phyloP scores from a whole-genome alignment of 2,797 vertebrate genomes.

The Spatula clypeata region DNA sequence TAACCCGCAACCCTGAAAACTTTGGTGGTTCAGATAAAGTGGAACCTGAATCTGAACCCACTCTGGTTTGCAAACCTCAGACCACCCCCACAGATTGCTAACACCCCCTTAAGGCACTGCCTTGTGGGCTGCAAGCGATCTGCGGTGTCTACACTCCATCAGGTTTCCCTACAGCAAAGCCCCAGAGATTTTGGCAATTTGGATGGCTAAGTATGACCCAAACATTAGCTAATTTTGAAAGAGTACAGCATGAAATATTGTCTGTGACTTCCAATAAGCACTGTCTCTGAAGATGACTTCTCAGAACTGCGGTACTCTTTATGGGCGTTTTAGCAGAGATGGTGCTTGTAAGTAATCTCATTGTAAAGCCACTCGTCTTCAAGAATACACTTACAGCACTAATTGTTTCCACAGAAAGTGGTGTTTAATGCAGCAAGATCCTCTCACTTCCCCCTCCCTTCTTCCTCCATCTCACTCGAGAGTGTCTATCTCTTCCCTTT shows the following conservation, averaged over 20 bases:
- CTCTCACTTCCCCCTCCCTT: slow-evolving; percentile 60
- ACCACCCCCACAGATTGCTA: not conserved
- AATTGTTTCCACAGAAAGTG: slow-evolving; percentile 85
- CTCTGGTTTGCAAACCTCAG: slow-evolving; percentile 17
- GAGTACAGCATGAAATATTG: slow-evolving; percentile 60
- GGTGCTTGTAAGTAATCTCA: slow-evolving; percentile 82
- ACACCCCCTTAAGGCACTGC: not conserved
- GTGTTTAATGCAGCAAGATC: slow-evolving; percentile 79
- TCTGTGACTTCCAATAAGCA: slow-evolving; percentile 83
- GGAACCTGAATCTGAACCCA: not conserved
- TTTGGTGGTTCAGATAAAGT: not conserved
- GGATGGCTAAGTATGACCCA: slow-evolving; percentile 69
- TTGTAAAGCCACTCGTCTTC: slow-evolving; percentile 77
- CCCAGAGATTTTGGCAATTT: slow-evolving; percentile 53
- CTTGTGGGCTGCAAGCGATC: not conserved
- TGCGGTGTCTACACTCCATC: not conserved
- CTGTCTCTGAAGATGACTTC: slow-evolving; percentile 77
- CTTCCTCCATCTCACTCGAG: not conserved
- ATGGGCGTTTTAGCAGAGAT: slow-evolving; percentile 80
- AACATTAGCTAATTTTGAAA: slow-evolving; percentile 77
- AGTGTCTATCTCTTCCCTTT: slow-evolving; percentile 32
- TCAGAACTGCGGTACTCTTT: slow-evolving; percentile 81
- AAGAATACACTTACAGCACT: slow-evolving; percentile 83
- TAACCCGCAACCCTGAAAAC: not conserved
- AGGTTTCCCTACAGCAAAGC: slow-evolving; percentile 47